Base-by-base conservation (phyloP, 2,888 invertebrate genomes). In the Caenorhabditis drosophilae region DNA sequence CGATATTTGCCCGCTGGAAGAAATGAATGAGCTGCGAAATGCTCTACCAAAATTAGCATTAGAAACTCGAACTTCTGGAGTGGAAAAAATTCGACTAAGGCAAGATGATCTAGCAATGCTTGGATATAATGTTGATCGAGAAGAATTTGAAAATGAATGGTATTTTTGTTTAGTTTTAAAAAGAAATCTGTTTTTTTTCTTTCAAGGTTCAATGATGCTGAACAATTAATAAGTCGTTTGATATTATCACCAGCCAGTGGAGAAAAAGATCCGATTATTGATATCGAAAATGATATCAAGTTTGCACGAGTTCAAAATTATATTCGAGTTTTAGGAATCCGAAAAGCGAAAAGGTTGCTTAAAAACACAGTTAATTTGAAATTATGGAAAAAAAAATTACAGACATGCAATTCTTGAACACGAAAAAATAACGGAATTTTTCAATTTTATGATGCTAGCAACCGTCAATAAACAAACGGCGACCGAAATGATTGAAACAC, bases 391-490 rank as follows among this genome's bases (percentile, higher is more conserved):
- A n/a, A n/a, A n/a, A n/a, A n/a, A n/a, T n/a, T n/a, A 7, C 31
- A 49, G 60, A 47, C 62, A 58, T 9, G 64, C 73, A 0, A 60
- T 77, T 38, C 38, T 67, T 6, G 78, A 78, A 34, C 78, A 78
- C 54, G 68, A 75, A 25, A 60, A 75, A 34, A 58, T 78, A 36
- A 68, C 51, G 20, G 73, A 76, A 40, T 77, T 73, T 56, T 66
- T 77, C 45, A 53, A 70, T 15, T 75, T 71, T 40, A 68, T 74
- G 31, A 73, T 69, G 48, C 72, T 41, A 20, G 57, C 59, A 34
- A 57, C 44, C 11, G 9, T 61, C 2, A 47, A 53, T 2, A 56
- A 56, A 11, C 34, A 47, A 12, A 52, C 12, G 7, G 51, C 49
- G 7, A 34, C 50, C 1, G 61, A 66, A 15, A 40, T 61, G 0